These are phyloP conservation scores for Aspidiotus rigidus DNA, from an alignment of 2,888 invertebrate species.

Conservation along the genomic window DNA sequence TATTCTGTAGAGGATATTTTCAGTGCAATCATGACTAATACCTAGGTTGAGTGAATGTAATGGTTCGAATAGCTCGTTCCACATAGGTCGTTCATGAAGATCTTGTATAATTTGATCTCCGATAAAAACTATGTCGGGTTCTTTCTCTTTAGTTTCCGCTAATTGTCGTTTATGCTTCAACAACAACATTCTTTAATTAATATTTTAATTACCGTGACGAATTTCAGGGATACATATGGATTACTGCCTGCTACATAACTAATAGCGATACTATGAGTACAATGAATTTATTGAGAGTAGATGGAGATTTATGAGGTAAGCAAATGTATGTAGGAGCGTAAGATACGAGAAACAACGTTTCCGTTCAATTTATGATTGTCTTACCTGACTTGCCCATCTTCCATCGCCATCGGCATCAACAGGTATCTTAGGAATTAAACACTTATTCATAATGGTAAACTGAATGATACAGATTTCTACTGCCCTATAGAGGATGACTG, in stretches of 20 bases:
- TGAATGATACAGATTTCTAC: no score
- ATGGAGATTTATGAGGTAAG: no score
- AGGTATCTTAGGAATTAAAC: constrained; percentile 51
- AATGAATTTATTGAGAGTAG: not conserved
- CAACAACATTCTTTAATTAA: constrained; percentile 10
- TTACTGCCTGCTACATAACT: no score
- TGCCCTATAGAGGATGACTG: no score
- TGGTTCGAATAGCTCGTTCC: constrained; percentile 84
- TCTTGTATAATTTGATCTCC: constrained; percentile 82
- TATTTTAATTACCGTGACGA: no score
- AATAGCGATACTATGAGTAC: constrained; percentile 5
- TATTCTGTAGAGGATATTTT: constrained; percentile 83
- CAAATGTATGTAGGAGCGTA: no score
- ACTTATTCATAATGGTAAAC: constrained; percentile 37
- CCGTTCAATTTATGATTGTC: not conserved
- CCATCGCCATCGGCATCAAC: constrained; percentile 74
- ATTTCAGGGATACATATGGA: no score
- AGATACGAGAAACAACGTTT: not conserved
- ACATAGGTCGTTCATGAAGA: constrained; percentile 71
- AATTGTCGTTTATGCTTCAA: constrained; percentile 77
- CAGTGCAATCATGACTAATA: constrained; percentile 75
- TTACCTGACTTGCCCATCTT: constrained; percentile 39
- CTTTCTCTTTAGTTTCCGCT: constrained; percentile 74
- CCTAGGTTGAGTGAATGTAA: constrained; percentile 87
- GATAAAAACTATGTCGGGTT: constrained; percentile 84